Evolutionary conservation across 53 echinoderm and acorn worm genomes (phyloP).

Genomic region (Astropecten irregularis): DNA sequence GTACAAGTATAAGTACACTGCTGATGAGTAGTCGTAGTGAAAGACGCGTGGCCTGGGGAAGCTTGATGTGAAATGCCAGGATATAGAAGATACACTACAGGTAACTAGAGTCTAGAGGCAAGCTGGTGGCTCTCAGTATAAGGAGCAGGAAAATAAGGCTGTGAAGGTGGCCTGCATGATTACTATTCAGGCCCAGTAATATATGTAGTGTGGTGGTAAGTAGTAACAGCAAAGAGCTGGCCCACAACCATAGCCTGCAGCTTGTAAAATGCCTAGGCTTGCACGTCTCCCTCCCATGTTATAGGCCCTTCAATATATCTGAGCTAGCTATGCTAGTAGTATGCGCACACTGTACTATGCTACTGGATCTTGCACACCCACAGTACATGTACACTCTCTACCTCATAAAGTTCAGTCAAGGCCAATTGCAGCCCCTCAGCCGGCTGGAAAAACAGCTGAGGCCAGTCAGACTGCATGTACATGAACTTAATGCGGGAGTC

Average conservation of each 20-base stretch:
- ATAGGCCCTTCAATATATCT: constrained; percentile 17
- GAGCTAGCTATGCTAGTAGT: too few species aligned
- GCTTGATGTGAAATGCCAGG: constrained; percentile 21
- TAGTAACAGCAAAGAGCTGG: constrained; percentile 5
- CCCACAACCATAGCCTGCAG: constrained; percentile 48
- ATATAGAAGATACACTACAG: too few species aligned
- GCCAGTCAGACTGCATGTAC: constrained; percentile 19
- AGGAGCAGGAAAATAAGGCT: constrained; percentile 20
- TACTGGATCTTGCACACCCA: constrained; percentile 6
- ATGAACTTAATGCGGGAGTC: constrained; percentile 3
- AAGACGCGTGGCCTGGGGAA: constrained; percentile 14
- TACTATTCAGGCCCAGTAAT: constrained; percentile 9
- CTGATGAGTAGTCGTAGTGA: constrained; percentile 17
- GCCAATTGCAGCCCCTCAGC: constrained; percentile 52
- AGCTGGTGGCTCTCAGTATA: too few species aligned
- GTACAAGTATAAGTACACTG: too few species aligned
- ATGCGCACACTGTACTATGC: constrained; percentile 45
- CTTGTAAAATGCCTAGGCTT: constrained; percentile 39
- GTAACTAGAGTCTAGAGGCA: too few species aligned
- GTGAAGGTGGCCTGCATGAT: constrained; percentile 16
- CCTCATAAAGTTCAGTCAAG: constrained; percentile 53
- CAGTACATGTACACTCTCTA: constrained; percentile 53
- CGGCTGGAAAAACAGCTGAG: neutral
- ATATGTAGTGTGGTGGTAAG: neutral
- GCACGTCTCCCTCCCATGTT: constrained; percentile 32